Base-by-base conservation (phyloP, 92 coral and sea anemone species). In the Phenganax subtilis region DNA sequence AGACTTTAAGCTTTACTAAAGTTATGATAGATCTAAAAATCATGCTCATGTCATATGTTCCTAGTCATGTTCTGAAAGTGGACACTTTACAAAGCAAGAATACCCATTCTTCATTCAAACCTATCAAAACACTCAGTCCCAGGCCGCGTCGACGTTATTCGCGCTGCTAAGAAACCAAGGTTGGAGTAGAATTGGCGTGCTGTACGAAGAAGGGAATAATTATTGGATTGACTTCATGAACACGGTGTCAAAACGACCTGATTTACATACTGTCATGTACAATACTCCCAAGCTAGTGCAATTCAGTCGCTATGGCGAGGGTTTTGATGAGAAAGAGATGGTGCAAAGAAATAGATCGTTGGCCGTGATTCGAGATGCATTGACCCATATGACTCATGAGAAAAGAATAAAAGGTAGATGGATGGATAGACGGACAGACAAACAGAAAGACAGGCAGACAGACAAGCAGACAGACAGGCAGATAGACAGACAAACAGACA, bases 51-150 rank as follows among this genome's bases (percentile, higher is more conserved):
- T 20, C 25, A 20, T 20, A 20, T 20, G 25, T 59, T 59, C 51
- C 16, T 73, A 73, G 77, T 52, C 2, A 11, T 73, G 77, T 16
- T 54, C 15, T 1, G 77, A 73, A 16, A 12, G 62, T 10, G 62
- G 37, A 28, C 55, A 53, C 27, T 73, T 53, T 29, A 16, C 20
- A 3, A 79, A 79, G 15, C 20, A 53, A 16, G 75, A 79, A 16
- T 62, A 79, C 20, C 83, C 83, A 10, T 61, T 79, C 6, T 79
- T 79, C 29, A 15, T 79, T 8, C 57, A 68, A 9, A 79, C 83
- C 10, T 79, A 60, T 64, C 83, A 62, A 64, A 79, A 62, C 15
- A 54, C 83, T n/a, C 63, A 79, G 62, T 12, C 72, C 8, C 83
- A 79, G 10, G 83, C 83, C 3, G 61, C 73, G 3, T n/a, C 72